Evolutionary conservation across 2,888 invertebrate species (phyloP), one percentile per base, ranked within the genome.

Genomic region (Ornithoptera alexandrae): DNA sequence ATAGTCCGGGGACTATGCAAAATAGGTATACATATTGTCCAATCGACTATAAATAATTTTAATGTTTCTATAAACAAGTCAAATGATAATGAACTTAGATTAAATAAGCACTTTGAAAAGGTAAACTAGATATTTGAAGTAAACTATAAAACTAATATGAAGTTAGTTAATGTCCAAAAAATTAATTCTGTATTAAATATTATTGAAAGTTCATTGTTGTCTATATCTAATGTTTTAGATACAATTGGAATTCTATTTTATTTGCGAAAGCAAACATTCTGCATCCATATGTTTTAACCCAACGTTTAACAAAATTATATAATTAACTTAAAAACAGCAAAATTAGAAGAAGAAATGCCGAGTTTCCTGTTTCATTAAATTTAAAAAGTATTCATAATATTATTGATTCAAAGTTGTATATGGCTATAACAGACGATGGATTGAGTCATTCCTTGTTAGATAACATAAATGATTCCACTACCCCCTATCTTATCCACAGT

Each of bases 31-130:
- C 77, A 75, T 56, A 50, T 73, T 20, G 67, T 75, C 15, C 72
- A 73, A 63, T 75, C 74, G 5, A 72, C 73, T 17, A 72, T 75
- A 24, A 75, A 73, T 69, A 73, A 61, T 46, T 75, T 75, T 67
- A 74, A 75, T 39, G 17, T 69, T 24, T 64, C 72, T 64, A 60
- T 73, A 30, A 65, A 56, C 15, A 74, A 71, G 65, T 42, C 74
- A 56, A 75, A 76, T 65, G 22, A 74, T 68, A 67, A 24, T 24
- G 24, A 24, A 24, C n/a, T n/a, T n/a, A n/a, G n/a, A n/a, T 24
- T 24, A 24, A 24, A 24, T 73, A 50, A 62, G 69, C 68, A 62
- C 58, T 42, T 50, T 75, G 57, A 72, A 73, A 42, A 56, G 63
- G 2, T 72, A 73, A 18, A 17, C 74, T 24, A 57, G 61, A 39